Evolutionary conservation across 1,140 invertebrate species (phyloP).

Genomic region (Oedothorax gibbosus): DNA sequence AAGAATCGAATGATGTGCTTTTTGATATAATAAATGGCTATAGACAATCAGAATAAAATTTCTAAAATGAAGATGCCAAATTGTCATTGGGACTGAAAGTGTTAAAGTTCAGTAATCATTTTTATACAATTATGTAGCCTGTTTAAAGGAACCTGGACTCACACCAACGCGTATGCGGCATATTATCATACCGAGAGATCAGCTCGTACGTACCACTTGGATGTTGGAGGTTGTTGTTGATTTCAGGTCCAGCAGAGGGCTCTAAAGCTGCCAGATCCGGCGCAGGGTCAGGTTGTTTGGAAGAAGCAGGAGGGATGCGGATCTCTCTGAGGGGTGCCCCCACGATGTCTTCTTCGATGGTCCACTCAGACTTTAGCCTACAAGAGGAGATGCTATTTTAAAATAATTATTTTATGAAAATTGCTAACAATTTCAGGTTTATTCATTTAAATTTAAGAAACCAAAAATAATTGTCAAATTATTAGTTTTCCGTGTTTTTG

Average conservation of each 20-base stretch:
- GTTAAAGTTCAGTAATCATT: no score
- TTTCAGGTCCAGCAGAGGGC: background rate
- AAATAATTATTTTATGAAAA: background rate
- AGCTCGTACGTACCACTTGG: background rate
- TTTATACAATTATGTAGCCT: no score
- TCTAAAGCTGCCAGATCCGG: background rate
- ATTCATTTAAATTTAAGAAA: background rate
- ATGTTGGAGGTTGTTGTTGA: constrained; percentile 33
- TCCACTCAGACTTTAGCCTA: constrained; percentile 28
- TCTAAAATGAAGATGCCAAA: no score
- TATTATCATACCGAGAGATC: no score
- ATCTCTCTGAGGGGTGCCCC: constrained; percentile 19
- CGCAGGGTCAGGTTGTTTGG: background rate
- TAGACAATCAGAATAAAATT: no score
- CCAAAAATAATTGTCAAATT: no score
- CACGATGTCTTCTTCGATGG: constrained; percentile 18
- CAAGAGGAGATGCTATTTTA: background rate
- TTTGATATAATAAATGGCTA: no score
- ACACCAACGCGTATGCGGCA: no score
- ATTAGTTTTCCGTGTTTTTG: no score
- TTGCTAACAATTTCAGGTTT: background rate
- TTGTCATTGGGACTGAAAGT: no score
- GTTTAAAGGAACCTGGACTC: no score
- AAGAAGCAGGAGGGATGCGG: background rate
- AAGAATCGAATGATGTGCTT: no score